A percentile compares a stretch with the other conserved stretches of the same genome.
Conservation (phyloP, 2,113 vertebrate genomes). For the Oophaga pumilio region DNA sequence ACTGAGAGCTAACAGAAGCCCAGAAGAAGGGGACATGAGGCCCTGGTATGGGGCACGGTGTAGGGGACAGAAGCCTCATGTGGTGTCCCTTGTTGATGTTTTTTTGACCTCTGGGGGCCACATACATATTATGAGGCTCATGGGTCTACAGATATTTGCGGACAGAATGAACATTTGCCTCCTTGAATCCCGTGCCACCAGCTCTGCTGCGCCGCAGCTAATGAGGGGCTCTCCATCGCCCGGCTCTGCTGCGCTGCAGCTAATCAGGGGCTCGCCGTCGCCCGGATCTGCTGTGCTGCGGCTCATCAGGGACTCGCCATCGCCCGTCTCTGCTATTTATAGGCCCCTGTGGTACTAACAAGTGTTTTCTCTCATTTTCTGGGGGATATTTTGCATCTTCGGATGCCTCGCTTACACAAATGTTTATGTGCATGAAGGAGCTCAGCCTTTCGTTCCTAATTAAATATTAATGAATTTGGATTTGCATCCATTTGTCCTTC, state of each 20-base stretch:
- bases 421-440: conserved; percentile 52
- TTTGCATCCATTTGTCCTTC: conserved; percentile 54
- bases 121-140: background rate
- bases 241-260: background rate
- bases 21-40: no score
- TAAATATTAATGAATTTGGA: conserved; percentile 57
- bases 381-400: conserved; percentile 20
- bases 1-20: no score
- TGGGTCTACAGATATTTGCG: background rate
- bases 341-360: conserved; percentile 1
- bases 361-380: conserved; percentile 14
- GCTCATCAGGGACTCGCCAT: background rate
- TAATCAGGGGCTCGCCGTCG: background rate
- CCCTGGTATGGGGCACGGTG: no score
- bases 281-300: background rate
- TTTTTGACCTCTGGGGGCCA: no score
- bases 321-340: conserved; percentile 20
- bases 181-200: no score
- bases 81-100: no score
- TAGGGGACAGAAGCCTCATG: no score
- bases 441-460: conserved; percentile 52
- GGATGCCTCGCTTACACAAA: conserved; percentile 33
- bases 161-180: background rate
- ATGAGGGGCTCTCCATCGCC: background rate
- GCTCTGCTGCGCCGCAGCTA: background rate